Evolutionary conservation across 1,140 invertebrate species (phyloP), one percentile per base, ranked within the genome.

Genomic region (Leptopilina clavipes): DNA sequence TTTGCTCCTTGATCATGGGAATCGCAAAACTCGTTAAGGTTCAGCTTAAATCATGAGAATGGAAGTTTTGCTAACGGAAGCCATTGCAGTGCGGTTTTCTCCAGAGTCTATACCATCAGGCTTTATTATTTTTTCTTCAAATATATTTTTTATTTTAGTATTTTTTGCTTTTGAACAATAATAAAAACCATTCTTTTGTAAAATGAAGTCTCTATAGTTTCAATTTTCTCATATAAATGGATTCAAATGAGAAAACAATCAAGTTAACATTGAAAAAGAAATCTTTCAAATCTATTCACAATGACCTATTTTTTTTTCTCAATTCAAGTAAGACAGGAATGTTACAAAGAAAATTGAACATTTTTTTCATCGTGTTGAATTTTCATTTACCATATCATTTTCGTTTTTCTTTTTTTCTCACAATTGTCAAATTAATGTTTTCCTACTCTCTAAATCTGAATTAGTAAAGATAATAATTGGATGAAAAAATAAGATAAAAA

Each of bases 191-290:
- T 65, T 65, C 14, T 14, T 25, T 5, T 65, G 22, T 25, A 25
- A 65, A 65, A 65, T 65, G 12, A 31, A 14, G n/a, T n/a, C 8
- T 3, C 59, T 31, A 31, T 31, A 40, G 37, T 65, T 65, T 52
- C 22, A 12, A 65, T 31, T 25, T 31, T 31, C 22, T 65, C 19
- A 12, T 65, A 65, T n/a, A 65, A 65, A 31, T 31, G 19, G 14
- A 31, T n/a, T 65, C 0, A 65, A 65, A 65, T 31, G 25, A 17
- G 48, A 52, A 52, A 17, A 52, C 37, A 52, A 52, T n/a, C 14
- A 52, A n/a, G 44, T 48, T 52, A 17, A n/a, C n/a, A n/a, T 52
- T 52, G 48, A 52, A 52, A 40, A 52, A 52, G 48, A 52, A n/a
- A 17, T 52, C 6, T 52, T 52, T 17, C 48, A n/a, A 48, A 48